These are phyloP conservation scores for Sinopyrophorus schimmeli DNA, from an alignment of 2,888 invertebrate genomes.

Conservation along the genomic window DNA sequence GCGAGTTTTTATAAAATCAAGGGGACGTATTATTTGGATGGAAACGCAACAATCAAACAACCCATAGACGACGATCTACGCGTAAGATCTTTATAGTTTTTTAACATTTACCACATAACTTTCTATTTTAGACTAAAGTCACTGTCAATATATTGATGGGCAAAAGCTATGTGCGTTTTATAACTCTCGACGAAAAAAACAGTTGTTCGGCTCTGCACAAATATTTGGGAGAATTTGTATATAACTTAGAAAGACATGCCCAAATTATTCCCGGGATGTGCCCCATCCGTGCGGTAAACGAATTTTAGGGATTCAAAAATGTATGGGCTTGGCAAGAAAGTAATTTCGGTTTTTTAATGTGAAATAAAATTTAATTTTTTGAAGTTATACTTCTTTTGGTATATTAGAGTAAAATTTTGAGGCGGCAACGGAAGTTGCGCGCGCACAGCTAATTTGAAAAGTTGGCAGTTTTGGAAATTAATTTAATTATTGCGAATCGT, in stretches of 20 bases:
- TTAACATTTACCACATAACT: too few relatives aligned
- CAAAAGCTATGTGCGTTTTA: background rate
- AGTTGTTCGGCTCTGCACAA: slow-evolving; percentile 6
- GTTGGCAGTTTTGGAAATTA: too few relatives aligned
- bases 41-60: background rate
- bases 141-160: background rate
- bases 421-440: too few relatives aligned
- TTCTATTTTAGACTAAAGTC: background rate
- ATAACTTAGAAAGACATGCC: background rate
- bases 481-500: too few relatives aligned
- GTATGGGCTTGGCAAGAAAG: too few relatives aligned
- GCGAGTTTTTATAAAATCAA: background rate
- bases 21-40: background rate
- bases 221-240: slow-evolving; percentile 8
- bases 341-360: too few relatives aligned
- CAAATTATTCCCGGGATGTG: background rate
- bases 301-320: too few relatives aligned
- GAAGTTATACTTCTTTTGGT: too few relatives aligned
- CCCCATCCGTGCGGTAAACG: background rate
- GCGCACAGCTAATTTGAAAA: too few relatives aligned
- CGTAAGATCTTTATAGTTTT: background rate
- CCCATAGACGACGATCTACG: background rate
- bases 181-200: background rate
- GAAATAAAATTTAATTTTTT: too few relatives aligned
- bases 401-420: too few relatives aligned